These are phyloP conservation scores for Pelodytes ibericus DNA, from an alignment of 2,797 vertebrate genomes.

Conservation along the genomic window DNA sequence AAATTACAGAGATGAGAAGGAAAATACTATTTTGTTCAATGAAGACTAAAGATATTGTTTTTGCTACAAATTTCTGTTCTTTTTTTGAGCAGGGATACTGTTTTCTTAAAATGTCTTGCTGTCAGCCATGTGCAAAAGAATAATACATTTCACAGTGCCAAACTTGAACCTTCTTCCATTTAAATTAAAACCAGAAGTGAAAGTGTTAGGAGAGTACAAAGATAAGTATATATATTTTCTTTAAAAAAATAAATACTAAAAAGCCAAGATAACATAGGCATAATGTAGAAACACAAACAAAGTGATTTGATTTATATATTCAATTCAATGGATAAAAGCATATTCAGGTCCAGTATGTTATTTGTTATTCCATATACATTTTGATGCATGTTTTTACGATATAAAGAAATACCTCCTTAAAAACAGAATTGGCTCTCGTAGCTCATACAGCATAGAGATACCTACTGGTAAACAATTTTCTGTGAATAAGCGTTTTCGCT, in stretches of 20 bases:
- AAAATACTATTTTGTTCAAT: too few species aligned
- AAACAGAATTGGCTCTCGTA: background rate
- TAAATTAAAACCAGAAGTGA: slow-evolving; percentile 53
- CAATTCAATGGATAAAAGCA: slow-evolving; percentile 44
- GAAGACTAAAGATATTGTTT: too few species aligned
- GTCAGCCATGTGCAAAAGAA: slow-evolving; percentile 32
- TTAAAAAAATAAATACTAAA: slow-evolving; percentile 53
- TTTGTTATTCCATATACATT: slow-evolving; percentile 15
- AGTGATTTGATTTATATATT: slow-evolving; percentile 51
- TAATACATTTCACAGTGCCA: slow-evolving; percentile 42
- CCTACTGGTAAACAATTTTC: too few species aligned
- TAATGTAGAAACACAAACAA: slow-evolving; percentile 45
- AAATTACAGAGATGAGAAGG: too few species aligned
- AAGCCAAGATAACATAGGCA: slow-evolving; percentile 46
- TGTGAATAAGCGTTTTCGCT: too few species aligned
- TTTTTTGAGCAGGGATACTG: slow-evolving; percentile 41
- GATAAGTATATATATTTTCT: slow-evolving; percentile 54
- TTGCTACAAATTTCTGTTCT: background rate
- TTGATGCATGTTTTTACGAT: background rate
- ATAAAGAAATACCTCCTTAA: too few species aligned
- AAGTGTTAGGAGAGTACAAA: slow-evolving; percentile 38
- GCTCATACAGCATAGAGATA: background rate
- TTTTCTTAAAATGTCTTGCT: slow-evolving; percentile 48
- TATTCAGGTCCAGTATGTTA: slow-evolving; percentile 4
- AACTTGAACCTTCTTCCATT: slow-evolving; percentile 45